Percentiles rank a stretch among this genome's conserved stretches.
These are phyloP conservation scores for Acronicta alni DNA, from an alignment of 2,888 invertebrate genomes.

Conservation along the genomic window DNA sequence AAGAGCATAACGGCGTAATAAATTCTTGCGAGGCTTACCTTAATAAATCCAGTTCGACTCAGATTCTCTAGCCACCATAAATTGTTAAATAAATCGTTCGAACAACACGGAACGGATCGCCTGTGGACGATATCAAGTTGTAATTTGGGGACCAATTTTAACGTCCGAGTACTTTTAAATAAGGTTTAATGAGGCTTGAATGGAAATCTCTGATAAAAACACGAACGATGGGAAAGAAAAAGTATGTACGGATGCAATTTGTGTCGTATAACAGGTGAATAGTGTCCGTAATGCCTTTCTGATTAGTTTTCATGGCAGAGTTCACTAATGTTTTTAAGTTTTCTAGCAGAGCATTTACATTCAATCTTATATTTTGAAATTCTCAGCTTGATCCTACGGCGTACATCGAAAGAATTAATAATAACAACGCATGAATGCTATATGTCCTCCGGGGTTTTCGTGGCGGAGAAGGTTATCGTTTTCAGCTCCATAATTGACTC, in stretches of 20 bases:
- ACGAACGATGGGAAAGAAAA: constrained; percentile 19
- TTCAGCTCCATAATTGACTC: constrained; percentile 28
- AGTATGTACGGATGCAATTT: constrained; percentile 28
- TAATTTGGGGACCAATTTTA: constrained; percentile 62
- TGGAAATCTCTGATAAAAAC: constrained; percentile 24
- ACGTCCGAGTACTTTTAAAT: constrained; percentile 53
- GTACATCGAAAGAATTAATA: constrained; percentile 54
- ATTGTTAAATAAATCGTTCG: constrained; percentile 85
- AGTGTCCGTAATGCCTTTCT: constrained; percentile 35
- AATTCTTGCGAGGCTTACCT: constrained; percentile 80
- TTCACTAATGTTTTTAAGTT: no score
- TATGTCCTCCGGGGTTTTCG: constrained; percentile 42
- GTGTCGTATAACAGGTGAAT: constrained; percentile 24
- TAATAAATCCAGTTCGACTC: constrained; percentile 84
- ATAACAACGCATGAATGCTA: constrained; percentile 57
- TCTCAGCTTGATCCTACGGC: constrained; percentile 14
- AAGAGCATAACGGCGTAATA: constrained; percentile 73
- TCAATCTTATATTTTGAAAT: constrained; percentile 19
- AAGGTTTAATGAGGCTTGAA: constrained; percentile 42
- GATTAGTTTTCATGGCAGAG: constrained; percentile 15
- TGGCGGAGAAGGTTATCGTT: constrained; percentile 37
- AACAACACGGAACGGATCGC: constrained; percentile 71
- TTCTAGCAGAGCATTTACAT: constrained; percentile 10
- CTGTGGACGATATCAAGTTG: constrained; percentile 69
- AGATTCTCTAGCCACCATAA: constrained; percentile 81